Base-by-base conservation (phyloP, 1,140 invertebrate species). In the Bombus ignitus region DNA sequence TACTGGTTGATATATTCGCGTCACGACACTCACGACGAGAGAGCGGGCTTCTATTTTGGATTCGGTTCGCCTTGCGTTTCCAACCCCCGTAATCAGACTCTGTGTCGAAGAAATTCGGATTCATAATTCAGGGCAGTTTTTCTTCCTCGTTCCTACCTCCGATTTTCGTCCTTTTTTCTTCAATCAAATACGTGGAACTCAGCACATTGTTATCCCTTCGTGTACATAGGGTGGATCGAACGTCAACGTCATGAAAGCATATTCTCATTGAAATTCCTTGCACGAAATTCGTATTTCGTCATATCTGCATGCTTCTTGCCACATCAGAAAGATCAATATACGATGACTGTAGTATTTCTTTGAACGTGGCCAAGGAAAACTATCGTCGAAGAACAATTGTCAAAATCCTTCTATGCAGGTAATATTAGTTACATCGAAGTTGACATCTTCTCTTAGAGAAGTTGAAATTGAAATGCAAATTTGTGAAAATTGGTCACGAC, bases 1-100 rank as follows among this genome's bases (percentile, higher is more conserved):
- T 79, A 88, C 57, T 62, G 39, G 89, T 90, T 91, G 91, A 92
- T 93, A 92, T 94, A 95, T 94, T 94, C 94, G 86, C 85, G 89
- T 94, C 94, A 94, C 94, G 94, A 84, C 47, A 53, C 47, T 53
- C 47, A 53, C 86, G 90, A 91, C 47, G 86, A 89, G 75, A 81
- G 65, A 18, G 65, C 32, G n/a, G 75, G 10, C 44, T n/a, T 75
- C 25, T 70, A 62, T 65, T 71, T 81, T 75, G 39, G 87, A 88
- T 78, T 86, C 83, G 65, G 37, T 57, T 78, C 87, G 79, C 53
- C 80, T 86, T 85, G 71, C 57, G 72, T 74, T 85, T 87, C 88
- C 90, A 90, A 86, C 87, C 92, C 90, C 72, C 86, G 72, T 89
- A 87, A 92, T 94, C 91, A 92, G 87, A 12, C 86, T 82, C 83